These are phyloP conservation scores for Clusia tigrina DNA, from an alignment of 2,888 invertebrate genomes.

Conservation along the genomic window DNA sequence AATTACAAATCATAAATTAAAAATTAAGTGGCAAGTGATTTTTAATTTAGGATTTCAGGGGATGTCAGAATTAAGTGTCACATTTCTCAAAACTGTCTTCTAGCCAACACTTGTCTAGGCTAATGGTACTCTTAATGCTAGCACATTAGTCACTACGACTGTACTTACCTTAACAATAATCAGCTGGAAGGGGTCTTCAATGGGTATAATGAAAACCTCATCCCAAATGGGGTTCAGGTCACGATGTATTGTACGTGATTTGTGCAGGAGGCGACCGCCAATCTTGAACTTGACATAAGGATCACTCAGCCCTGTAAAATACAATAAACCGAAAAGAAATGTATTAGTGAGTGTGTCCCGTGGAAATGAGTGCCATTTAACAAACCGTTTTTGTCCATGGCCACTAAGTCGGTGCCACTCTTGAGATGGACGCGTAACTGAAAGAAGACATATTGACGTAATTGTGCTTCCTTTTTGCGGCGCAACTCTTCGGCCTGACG, in stretches of 20 bases:
- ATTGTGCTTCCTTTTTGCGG: conserved; percentile 74
- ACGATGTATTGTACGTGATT: conserved; percentile 91
- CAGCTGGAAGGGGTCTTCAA: conserved; percentile 89
- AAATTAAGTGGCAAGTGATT: no score
- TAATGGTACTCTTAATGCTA: no score
- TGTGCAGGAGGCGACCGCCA: conserved; percentile 86
- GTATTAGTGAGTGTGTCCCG: background rate
- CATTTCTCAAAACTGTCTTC: no score
- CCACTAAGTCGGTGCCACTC: conserved; percentile 86
- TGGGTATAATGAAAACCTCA: conserved; percentile 90
- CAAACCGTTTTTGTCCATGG: conserved; percentile 94
- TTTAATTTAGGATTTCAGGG: no score
- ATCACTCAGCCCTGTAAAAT: conserved; percentile 84
- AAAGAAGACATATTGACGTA: conserved; percentile 90
- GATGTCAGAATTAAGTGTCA: no score
- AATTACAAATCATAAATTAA: no score
- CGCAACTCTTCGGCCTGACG: conserved; percentile 74
- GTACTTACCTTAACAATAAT: conserved; percentile 81
- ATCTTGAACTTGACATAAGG: conserved; percentile 97
- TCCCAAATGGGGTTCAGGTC: conserved; percentile 99
- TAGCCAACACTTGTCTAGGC: no score
- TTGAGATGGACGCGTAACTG: conserved; percentile 89
- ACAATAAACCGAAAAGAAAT: conserved; percentile 22
- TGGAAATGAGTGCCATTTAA: background rate
- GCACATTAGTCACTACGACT: no score